These are phyloP conservation scores for Neosalanx taihuensis DNA, from an alignment of 2,797 vertebrate species.

Conservation along the genomic window DNA sequence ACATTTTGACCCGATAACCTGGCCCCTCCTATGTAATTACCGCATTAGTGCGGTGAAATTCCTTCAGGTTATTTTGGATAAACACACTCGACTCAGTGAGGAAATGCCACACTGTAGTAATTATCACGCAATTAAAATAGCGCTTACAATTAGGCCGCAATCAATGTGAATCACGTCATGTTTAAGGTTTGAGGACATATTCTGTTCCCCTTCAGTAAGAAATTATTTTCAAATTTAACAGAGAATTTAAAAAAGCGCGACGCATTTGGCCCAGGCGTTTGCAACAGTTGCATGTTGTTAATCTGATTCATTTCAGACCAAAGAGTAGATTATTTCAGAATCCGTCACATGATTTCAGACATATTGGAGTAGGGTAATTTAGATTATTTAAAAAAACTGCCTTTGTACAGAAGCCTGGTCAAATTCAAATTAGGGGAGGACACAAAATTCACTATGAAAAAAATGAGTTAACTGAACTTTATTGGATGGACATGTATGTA, in stretches of 20 bases:
- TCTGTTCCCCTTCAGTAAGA: slow-evolving; percentile 55
- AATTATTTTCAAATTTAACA: slow-evolving; percentile 57
- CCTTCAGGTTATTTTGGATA: slow-evolving; percentile 72
- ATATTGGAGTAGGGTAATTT: slow-evolving; percentile 3
- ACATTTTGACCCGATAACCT: slow-evolving; percentile 71
- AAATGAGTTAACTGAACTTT: slow-evolving; percentile 78
- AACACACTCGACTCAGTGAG: slow-evolving; percentile 51
- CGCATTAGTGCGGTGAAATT: slow-evolving; percentile 69
- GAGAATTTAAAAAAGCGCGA: slow-evolving; percentile 60
- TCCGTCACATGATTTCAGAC: slow-evolving; percentile 57
- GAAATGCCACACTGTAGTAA: slow-evolving; percentile 51
- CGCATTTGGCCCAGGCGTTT: slow-evolving; percentile 55
- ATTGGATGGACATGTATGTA: slow-evolving; percentile 80
- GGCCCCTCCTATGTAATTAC: slow-evolving; percentile 76
- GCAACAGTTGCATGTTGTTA: neutral
- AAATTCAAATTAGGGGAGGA: slow-evolving; percentile 37
- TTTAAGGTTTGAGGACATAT: slow-evolving; percentile 44
- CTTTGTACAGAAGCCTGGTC: slow-evolving; percentile 27
- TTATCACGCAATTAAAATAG: slow-evolving; percentile 66
- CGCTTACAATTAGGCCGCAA: slow-evolving; percentile 69
- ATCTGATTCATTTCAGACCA: too few relatives aligned
- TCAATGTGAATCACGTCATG: slow-evolving; percentile 55
- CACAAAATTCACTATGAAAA: slow-evolving; percentile 57
- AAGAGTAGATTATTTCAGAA: neutral
- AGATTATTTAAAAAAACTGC: neutral